Evolutionary conservation across 2,797 vertebrate species (phyloP).

Genomic region (Sebastes glaucus): DNA sequence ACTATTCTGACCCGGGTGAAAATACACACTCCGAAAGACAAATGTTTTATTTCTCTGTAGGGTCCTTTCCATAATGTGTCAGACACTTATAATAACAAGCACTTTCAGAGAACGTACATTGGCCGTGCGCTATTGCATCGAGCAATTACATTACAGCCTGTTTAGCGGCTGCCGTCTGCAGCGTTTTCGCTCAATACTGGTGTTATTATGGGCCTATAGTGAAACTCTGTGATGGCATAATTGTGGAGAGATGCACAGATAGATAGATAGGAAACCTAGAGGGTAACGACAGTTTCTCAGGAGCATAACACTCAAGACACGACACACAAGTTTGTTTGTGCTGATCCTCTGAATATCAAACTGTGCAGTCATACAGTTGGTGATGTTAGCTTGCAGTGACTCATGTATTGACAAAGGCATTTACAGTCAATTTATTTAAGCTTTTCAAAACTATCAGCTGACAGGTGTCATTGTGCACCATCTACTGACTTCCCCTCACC

Average conservation of each 20-base stretch:
- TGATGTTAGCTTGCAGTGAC: constrained; percentile 61
- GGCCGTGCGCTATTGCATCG: too few species aligned
- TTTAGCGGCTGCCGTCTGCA: too few species aligned
- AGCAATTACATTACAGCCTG: too few species aligned
- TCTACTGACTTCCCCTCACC: constrained; percentile 37
- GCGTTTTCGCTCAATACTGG: too few species aligned
- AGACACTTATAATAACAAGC: too few species aligned
- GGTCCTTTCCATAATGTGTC: too few species aligned
- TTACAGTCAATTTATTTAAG: constrained; percentile 58
- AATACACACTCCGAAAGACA: too few species aligned
- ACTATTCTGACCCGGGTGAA: too few species aligned
- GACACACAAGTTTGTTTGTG: constrained; percentile 32
- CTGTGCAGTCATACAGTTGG: constrained; percentile 59
- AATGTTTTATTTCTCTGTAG: too few species aligned
- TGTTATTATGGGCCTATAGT: too few species aligned
- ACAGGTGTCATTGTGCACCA: constrained; percentile 51
- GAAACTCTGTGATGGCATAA: too few species aligned
- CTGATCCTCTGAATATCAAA: constrained; percentile 35
- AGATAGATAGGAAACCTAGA: not conserved
- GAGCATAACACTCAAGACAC: not conserved
- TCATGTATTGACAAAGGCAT: constrained; percentile 68
- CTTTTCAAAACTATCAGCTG: constrained; percentile 54
- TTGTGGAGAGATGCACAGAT: not conserved
- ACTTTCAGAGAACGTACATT: too few species aligned
- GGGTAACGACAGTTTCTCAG: not conserved